Evolutionary conservation across 2,888 invertebrate genomes (phyloP).

Genomic region (Conistra vaccinii): DNA sequence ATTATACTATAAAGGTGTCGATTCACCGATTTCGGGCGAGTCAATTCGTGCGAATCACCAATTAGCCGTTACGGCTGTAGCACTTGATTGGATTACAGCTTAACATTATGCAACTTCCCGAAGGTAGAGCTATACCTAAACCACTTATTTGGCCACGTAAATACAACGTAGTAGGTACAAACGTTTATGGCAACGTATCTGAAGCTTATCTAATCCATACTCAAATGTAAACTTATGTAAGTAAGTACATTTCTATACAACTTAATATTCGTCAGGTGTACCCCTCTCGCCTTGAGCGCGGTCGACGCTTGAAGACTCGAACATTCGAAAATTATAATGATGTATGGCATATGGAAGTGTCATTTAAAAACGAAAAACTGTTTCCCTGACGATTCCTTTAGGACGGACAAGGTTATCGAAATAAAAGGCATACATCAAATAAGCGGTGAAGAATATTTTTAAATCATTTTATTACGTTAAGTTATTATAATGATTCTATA

Average conservation of each 20-base stretch:
- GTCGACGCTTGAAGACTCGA: slow-evolving; percentile 72
- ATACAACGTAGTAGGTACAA: no score
- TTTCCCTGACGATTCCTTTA: background rate
- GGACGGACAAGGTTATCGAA: background rate
- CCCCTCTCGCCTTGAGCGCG: slow-evolving; percentile 79
- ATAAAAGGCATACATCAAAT: background rate
- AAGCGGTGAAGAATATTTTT: background rate
- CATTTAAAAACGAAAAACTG: slow-evolving; percentile 1
- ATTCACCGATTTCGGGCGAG: no score
- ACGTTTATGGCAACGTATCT: background rate
- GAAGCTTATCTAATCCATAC: slow-evolving; percentile 31
- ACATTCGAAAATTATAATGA: slow-evolving; percentile 75
- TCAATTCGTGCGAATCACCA: no score
- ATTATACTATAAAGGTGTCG: no score
- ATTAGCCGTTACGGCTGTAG: no score
- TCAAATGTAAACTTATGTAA: slow-evolving; percentile 29
- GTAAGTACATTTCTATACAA: slow-evolving; percentile 58
- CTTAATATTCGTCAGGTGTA: slow-evolving; percentile 72
- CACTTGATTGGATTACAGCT: background rate
- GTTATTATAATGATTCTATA: background rate
- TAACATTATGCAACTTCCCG: background rate
- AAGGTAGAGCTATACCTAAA: no score
- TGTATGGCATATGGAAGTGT: slow-evolving; percentile 68
- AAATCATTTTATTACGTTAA: background rate
- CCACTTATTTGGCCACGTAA: background rate